Evolutionary conservation across 92 coral and sea anemone genomes (phyloP).

Genomic region (Phenganax stokvisi): DNA sequence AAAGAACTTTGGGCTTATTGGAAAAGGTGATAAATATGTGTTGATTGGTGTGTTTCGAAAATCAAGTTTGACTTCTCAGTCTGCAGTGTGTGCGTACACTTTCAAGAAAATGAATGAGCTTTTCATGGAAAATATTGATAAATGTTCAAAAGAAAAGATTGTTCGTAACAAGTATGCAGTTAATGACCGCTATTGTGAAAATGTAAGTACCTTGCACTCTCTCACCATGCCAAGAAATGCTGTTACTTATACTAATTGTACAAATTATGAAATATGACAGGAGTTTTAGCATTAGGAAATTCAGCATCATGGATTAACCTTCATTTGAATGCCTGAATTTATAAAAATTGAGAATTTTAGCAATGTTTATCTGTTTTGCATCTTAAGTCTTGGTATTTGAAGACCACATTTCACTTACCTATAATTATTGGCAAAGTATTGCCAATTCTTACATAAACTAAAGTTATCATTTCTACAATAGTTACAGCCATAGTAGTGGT

Average conservation of each 20-base stretch:
- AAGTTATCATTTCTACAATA: too few relatives aligned
- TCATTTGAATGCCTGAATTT: too few relatives aligned
- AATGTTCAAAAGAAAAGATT: background rate
- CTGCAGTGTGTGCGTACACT: slow-evolving; percentile 16
- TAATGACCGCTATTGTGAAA: background rate
- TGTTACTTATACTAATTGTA: background rate
- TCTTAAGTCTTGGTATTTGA: too few relatives aligned
- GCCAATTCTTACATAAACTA: too few relatives aligned
- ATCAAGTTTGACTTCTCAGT: background rate
- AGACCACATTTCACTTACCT: too few relatives aligned
- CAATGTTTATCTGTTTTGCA: too few relatives aligned
- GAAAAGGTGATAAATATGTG: background rate
- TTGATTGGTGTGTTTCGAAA: slow-evolving; percentile 24
- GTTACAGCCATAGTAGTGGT: too few relatives aligned
- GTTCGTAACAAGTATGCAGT: background rate
- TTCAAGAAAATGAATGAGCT: slow-evolving; percentile 20
- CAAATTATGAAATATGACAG: too few relatives aligned
- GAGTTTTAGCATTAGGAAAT: too few relatives aligned
- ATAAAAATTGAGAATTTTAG: too few relatives aligned
- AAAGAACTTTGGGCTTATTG: slow-evolving; percentile 17
- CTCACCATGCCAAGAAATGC: background rate
- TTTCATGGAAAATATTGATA: slow-evolving; percentile 3
- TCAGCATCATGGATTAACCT: too few relatives aligned
- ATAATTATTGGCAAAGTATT: too few relatives aligned
- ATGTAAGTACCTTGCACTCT: background rate